These are phyloP conservation scores for Chloropsis hardwickii DNA, from an alignment of 2,113 vertebrate species.

Conservation along the genomic window DNA sequence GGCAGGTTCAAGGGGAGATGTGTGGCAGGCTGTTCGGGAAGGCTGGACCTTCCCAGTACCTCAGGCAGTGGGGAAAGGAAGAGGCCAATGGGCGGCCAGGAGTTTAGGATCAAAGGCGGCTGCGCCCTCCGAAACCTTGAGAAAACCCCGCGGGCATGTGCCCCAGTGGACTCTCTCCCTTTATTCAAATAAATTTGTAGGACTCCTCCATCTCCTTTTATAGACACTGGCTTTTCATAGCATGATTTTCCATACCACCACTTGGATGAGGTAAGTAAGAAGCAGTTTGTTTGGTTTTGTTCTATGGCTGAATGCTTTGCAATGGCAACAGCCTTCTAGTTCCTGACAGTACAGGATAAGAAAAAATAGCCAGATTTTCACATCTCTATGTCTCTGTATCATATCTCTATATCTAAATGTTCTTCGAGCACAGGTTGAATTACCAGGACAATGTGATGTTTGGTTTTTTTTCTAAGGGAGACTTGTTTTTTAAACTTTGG, in stretches of 20 bases:
- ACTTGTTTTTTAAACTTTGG: neutral
- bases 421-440: neutral
- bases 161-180: rapidly evolving
- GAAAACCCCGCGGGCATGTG: rapidly evolving
- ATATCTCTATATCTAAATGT: neutral
- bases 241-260: rapidly evolving
- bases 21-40: rapidly evolving
- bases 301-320: neutral
- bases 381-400: neutral
- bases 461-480: neutral
- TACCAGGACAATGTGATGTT: neutral
- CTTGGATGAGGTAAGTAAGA: neutral
- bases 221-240: neutral
- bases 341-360: neutral
- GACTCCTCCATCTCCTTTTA: too few species aligned
- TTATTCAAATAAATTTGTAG: neutral
- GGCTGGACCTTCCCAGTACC: neutral
- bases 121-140: rapidly evolving
- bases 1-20: rapidly evolving
- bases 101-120: neutral
- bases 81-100: rapidly evolving
- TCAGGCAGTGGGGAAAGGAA: neutral
- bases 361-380: neutral
- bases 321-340: neutral
- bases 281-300: neutral